These are phyloP conservation scores for Suricata suricatta DNA, from an alignment of 2,113 vertebrate species.

Conservation along the genomic window DNA sequence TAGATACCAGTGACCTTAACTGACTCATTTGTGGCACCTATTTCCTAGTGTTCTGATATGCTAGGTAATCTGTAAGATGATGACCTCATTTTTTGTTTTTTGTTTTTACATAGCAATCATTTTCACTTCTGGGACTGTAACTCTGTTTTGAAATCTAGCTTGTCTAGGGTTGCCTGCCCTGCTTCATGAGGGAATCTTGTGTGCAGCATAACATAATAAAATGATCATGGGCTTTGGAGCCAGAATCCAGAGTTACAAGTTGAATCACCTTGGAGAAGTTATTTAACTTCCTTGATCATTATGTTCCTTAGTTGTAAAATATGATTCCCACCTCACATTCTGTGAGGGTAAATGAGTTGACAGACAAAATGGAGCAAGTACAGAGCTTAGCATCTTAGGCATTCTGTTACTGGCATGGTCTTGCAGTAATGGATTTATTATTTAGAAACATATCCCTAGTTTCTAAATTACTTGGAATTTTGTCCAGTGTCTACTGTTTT, in stretches of 20 bases:
- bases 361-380: not conserved
- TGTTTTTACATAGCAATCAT: not conserved
- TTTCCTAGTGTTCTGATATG: not conserved
- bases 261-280: not conserved
- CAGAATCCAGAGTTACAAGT: not conserved
- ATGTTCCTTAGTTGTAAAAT: not conserved
- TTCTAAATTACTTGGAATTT: not conserved
- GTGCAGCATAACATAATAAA: not conserved
- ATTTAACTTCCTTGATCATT: not conserved
- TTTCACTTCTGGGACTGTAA: not conserved
- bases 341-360: not conserved
- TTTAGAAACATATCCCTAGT: not conserved
- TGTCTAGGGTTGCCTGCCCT: not conserved
- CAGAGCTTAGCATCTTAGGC: not conserved
- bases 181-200: not conserved
- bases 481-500: not conserved
- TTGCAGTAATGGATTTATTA: not conserved
- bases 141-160: not conserved
- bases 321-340: not conserved
- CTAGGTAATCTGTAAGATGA: not conserved
- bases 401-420: not conserved
- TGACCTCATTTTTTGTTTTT: not conserved
- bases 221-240: not conserved
- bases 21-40: not conserved
- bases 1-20: not conserved